Base-by-base conservation (phyloP, 1,140 invertebrate species). In the Coptotermes formosanus region DNA sequence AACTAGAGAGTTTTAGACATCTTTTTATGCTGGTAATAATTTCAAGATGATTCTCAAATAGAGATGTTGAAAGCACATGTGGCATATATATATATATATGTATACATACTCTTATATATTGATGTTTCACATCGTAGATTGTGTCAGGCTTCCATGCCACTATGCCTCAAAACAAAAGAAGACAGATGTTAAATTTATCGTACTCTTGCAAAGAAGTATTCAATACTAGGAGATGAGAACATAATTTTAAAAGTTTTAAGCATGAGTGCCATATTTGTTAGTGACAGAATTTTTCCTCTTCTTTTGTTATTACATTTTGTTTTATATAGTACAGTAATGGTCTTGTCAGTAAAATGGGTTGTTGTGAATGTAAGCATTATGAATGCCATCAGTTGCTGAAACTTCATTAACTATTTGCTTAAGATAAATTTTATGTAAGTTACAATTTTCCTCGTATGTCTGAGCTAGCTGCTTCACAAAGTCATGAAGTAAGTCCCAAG, bases 31-130 rank as follows among this genome's bases (percentile, higher is more conserved):
- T 75, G 64, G 25, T 75, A 75, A 75, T 75, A 8, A 75, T 75
- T 75, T 75, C 64, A 75, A 75, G 64, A 75, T 9, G 3, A 75
- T 75, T 75, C n/a, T 75, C 64, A 30, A 75, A 75, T 25, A 75
- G n/a, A 75, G 64, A 9, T 75, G 14, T 75, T 30, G 64, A 75
- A 75, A 75, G 64, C 64, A 75, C 64, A 75, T 75, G 64, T 75
- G n/a, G 64, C 64, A 75, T 75, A 30, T 75, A 75, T 16, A n/a
- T 75, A 7, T 75, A 64, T 23, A 23, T 75, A 75, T 16, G 3
- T 75, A 7, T 75, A 64, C 4, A 23, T 38, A 38, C 38, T 38
- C 38, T 38, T 38, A 38, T 23, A 30, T 75, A 75, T 75, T 30
- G 64, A 16, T n/a, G 25, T 75, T 75, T 75, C 64, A 75, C n/a